A percentile compares a stretch with the other conserved stretches of the same genome.
These are phyloP conservation scores for Acleris emargana DNA, from an alignment of 2,888 invertebrate genomes.

Conservation along the genomic window DNA sequence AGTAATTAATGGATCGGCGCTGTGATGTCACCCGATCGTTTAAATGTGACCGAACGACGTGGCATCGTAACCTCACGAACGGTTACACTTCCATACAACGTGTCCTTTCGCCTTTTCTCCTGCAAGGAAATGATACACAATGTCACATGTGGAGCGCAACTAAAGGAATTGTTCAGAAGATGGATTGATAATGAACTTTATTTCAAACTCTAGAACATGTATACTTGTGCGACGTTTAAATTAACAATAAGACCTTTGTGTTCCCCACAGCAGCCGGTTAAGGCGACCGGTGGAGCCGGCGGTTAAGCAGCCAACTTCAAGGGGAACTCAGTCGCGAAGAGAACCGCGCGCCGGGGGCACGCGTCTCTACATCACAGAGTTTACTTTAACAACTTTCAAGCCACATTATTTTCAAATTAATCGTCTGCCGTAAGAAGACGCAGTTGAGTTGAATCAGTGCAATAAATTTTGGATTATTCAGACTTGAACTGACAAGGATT, in stretches of 20 bases:
- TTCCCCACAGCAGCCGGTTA: slow-evolving; percentile 15
- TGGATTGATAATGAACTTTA: background rate
- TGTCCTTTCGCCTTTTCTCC: slow-evolving; percentile 39
- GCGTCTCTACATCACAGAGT: background rate
- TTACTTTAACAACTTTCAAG: slow-evolving; percentile 10
- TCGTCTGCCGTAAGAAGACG: slow-evolving; percentile 3
- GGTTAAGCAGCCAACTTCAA: slow-evolving; percentile 24
- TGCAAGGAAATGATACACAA: slow-evolving; percentile 36
- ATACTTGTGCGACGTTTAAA: background rate
- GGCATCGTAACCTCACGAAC: slow-evolving; percentile 22
- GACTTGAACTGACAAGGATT: slow-evolving; percentile 24
- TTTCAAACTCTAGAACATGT: background rate
- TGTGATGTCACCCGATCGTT: slow-evolving; percentile 32
- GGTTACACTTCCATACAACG: slow-evolving; percentile 9
- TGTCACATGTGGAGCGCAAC: slow-evolving; percentile 34
- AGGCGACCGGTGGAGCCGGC: slow-evolving; percentile 26
- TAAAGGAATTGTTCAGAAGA: background rate
- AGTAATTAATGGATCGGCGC: background rate
- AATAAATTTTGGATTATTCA: slow-evolving; percentile 22
- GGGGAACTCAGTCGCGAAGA: slow-evolving; percentile 33
- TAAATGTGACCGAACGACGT: slow-evolving; percentile 6
- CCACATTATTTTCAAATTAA: background rate
- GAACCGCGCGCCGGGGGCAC: slow-evolving; percentile 31
- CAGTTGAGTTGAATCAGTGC: slow-evolving; percentile 27
- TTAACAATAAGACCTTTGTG: slow-evolving; percentile 29